phyloP scores from a whole-genome alignment of 2,888 invertebrate genomes.

The Chrysomela aeneicollis region DNA sequence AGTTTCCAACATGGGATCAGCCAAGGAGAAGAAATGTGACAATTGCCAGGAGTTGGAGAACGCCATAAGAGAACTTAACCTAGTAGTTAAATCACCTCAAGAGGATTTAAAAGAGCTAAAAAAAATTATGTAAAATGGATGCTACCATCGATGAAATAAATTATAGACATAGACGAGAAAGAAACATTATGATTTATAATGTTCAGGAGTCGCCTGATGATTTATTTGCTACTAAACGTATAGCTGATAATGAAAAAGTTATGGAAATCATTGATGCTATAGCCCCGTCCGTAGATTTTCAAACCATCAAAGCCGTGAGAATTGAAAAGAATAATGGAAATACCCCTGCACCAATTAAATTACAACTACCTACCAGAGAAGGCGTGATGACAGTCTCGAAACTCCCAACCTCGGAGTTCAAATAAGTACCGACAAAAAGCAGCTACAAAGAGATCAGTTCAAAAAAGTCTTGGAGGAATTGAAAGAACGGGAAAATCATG shows the following conservation, averaged over 20 bases:
- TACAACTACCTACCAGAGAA: constrained; percentile 9
- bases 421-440: constrained; percentile 16
- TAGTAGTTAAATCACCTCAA: constrained; percentile 3
- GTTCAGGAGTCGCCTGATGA: constrained; percentile 1
- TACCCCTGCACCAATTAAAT: constrained; percentile 6
- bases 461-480: constrained; percentile 10
- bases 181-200: constrained; percentile 16
- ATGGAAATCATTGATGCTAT: constrained; percentile 9
- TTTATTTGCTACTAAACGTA: background rate
- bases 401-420: constrained; percentile 7
- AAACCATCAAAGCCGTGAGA: constrained; percentile 11
- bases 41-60: constrained; percentile 4
- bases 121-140: constrained; percentile 12
- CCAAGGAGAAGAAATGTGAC: background rate
- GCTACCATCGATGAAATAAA: constrained; percentile 4
- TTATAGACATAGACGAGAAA: constrained; percentile 7
- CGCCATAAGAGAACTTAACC: constrained; percentile 2
- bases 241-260: constrained; percentile 6
- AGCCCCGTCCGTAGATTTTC: constrained; percentile 1
- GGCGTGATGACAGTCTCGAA: constrained; percentile 13
- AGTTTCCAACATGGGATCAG: background rate
- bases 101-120: constrained; percentile 7
- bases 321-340: constrained; percentile 11
- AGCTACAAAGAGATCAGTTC: constrained; percentile 4
- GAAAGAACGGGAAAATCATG: constrained; percentile 10